phyloP scores from a whole-genome alignment of 2,888 invertebrate genomes.

The Steromphala cineraria region DNA sequence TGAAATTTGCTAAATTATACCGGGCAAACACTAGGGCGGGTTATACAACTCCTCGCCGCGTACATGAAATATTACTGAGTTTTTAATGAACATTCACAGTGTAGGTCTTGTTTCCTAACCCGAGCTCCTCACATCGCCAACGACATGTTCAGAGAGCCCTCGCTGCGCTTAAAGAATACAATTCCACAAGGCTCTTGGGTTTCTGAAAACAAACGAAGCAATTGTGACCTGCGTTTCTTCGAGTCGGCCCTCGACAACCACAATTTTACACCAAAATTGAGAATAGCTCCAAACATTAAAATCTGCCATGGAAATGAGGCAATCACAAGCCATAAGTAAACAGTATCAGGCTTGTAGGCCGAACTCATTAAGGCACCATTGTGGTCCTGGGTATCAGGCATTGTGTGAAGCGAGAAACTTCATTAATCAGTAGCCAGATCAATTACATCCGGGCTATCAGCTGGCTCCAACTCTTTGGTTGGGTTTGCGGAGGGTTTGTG shows the following conservation, averaged over 20 bases:
- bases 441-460: constrained; percentile 18
- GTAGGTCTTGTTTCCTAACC: constrained; percentile 1
- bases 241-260: not conserved
- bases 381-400: not conserved
- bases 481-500: too few relatives aligned
- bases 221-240: not conserved
- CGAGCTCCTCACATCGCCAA: not conserved
- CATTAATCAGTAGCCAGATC: constrained; percentile 22
- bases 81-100: constrained; percentile 6
- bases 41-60: not conserved
- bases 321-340: not conserved
- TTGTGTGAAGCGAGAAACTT: constrained; percentile 13
- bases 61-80: constrained; percentile 7
- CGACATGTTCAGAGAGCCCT: not conserved
- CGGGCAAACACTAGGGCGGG: not conserved
- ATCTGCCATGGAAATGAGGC: not conserved
- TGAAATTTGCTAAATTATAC: constrained; percentile 9
- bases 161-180: not conserved
- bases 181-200: not conserved
- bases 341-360: not conserved
- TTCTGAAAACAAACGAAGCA: constrained; percentile 16
- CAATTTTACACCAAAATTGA: constrained; percentile 15
- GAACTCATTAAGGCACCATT: not conserved
- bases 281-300: constrained; percentile 1
- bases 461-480: not conserved